phyloP scores from a whole-genome alignment of 1,140 invertebrate genomes.

The Lerema accius region DNA sequence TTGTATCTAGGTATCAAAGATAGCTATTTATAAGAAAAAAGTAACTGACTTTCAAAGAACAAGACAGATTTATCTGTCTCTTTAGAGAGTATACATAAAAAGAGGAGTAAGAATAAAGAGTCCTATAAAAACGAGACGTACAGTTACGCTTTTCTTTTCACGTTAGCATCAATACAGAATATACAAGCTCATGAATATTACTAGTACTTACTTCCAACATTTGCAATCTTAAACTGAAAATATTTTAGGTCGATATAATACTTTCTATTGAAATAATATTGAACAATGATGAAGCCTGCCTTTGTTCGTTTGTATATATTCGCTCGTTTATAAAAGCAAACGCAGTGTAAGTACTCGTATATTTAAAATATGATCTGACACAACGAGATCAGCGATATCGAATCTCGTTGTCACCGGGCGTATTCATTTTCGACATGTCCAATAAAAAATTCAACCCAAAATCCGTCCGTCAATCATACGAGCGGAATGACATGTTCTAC shows the following conservation, averaged over 20 bases:
- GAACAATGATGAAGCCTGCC: neutral
- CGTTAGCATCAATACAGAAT: no score
- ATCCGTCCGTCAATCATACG: neutral
- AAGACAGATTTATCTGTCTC: no score
- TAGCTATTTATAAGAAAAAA: no score
- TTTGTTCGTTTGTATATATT: neutral
- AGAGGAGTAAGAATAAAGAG: no score
- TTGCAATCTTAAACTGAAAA: neutral
- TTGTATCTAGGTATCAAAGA: no score
- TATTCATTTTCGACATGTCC: conserved; percentile 6
- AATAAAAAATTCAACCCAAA: conserved; percentile 9
- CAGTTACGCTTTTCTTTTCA: no score
- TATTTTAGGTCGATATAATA: neutral
- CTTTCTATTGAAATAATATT: no score
- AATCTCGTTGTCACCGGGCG: conserved; percentile 10
- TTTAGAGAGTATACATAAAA: no score
- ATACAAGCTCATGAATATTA: no score
- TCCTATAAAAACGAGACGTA: no score
- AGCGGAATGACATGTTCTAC: conserved; percentile 3
- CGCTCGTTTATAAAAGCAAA: conserved; percentile 8
- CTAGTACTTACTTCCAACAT: no score
- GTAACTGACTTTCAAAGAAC: no score
- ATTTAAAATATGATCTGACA: conserved; percentile 13
- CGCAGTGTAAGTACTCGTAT: neutral
- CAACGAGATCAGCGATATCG: conserved; percentile 1